These are phyloP conservation scores for Phragmatobia fuliginosa DNA, from an alignment of 2,888 invertebrate genomes.

Conservation along the genomic window DNA sequence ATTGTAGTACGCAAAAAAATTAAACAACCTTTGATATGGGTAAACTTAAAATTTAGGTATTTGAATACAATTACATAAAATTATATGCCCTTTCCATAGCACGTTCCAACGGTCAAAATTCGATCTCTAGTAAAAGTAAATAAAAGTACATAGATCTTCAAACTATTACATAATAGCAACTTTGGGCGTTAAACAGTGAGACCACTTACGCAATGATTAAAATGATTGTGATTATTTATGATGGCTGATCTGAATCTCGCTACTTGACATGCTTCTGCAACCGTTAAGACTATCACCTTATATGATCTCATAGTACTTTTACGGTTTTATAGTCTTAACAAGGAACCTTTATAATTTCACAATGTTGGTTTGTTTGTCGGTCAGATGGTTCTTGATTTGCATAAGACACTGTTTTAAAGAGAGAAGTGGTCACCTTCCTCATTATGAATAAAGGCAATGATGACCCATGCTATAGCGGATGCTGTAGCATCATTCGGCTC, in stretches of 20 bases:
- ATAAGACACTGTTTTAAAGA: too few relatives aligned
- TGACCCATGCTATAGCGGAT: too few relatives aligned
- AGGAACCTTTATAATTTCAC: neutral
- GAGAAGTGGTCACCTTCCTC: too few relatives aligned
- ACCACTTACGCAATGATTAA: neutral
- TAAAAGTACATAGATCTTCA: neutral
- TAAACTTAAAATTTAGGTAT: too few relatives aligned
- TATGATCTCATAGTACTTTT: conserved; percentile 4
- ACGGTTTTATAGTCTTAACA: neutral
- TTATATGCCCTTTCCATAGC: too few relatives aligned
- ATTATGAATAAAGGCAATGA: too few relatives aligned
- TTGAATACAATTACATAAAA: too few relatives aligned
- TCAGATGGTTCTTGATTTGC: neutral
- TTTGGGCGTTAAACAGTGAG: neutral
- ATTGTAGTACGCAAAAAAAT: too few relatives aligned
- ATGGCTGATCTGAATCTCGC: conserved; percentile 19
- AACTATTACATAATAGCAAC: neutral
- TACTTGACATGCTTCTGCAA: conserved; percentile 13
- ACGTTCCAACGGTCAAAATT: too few relatives aligned
- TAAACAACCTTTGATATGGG: too few relatives aligned
- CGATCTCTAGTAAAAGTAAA: neutral
- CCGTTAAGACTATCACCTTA: conserved; percentile 11
- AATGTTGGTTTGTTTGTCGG: neutral
- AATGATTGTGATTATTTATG: conserved; percentile 15
- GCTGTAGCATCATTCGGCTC: too few relatives aligned